phyloP scores from a whole-genome alignment of 2,888 invertebrate species.

The Morpho achilles region DNA sequence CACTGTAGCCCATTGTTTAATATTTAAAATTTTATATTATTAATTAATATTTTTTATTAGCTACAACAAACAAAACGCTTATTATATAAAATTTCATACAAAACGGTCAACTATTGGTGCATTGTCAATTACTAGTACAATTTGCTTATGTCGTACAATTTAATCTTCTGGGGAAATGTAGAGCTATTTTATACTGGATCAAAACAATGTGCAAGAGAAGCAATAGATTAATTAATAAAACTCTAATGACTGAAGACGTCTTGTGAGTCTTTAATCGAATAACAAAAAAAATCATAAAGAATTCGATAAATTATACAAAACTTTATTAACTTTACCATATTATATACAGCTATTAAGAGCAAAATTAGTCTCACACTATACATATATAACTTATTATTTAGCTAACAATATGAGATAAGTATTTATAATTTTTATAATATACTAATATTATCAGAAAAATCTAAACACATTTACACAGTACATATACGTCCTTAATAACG shows the following conservation, averaged over 20 bases:
- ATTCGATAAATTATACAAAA: conserved; percentile 20
- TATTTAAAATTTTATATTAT: too few relatives aligned
- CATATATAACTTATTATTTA: conserved; percentile 51
- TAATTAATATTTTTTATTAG: too few relatives aligned
- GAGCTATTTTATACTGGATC: conserved; percentile 5
- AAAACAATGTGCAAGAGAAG: conserved; percentile 18
- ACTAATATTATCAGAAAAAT: conserved; percentile 59
- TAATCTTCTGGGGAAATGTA: conserved; percentile 2
- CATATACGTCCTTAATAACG: conserved; percentile 35
- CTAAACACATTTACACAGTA: conserved; percentile 55
- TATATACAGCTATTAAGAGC: conserved; percentile 31
- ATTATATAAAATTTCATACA: too few relatives aligned
- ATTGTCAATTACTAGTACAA: too few relatives aligned
- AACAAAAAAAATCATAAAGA: background rate
- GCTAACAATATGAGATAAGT: conserved; percentile 68
- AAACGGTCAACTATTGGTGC: too few relatives aligned
- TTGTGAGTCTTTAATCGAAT: conserved; percentile 3
- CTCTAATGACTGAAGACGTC: conserved; percentile 13
- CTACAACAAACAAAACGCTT: too few relatives aligned
- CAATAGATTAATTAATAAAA: conserved; percentile 11
- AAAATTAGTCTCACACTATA: conserved; percentile 29
- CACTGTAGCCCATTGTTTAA: too few relatives aligned
- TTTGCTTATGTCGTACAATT: too few relatives aligned
- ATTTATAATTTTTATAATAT: conserved; percentile 50
- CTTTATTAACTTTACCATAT: conserved; percentile 21